Evolutionary conservation across 1,140 invertebrate species (phyloP), one percentile per base, ranked within the genome.

Genomic region (Limonius californicus): DNA sequence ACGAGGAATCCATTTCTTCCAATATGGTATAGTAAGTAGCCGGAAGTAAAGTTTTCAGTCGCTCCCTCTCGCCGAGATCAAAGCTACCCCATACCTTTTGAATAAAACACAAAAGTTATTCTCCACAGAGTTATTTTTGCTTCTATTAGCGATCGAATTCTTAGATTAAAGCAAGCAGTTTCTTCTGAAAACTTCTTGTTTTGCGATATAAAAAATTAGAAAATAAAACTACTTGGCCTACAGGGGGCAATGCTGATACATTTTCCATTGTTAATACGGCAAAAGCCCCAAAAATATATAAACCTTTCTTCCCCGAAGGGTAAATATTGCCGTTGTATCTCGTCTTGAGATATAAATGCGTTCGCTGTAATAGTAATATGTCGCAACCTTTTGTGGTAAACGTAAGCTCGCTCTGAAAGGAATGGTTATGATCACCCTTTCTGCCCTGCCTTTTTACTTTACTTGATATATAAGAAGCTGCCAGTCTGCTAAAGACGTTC

Each of bases 1-100:
- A 50, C 45, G 45, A 50, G 45, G 45, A 50, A 50, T 50, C 45
- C 45, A 50, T 50, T 50, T 21, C n/a, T 50, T 50, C 15, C 45
- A 50, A 50, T 50, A 50, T 18, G 7, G 45, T 50, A 21, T 50
- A 50, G 45, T 50, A 50, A 50, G 45, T 50, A 50, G 16, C 45
- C 45, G 45, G 45, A 50, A 50, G 45, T 21, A 19, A 21, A 18
- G 15, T 19, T 50, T 14, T 18, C n/a, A 50, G 45, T 50, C 16
- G 7, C 14, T 50, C 45, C 45, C 45, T 18, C 16, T 18, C 14
- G 15, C 15, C 9, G 14, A 50, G 45, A 50, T 50, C 45, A 50
- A 50, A 50, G 20, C 45, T 18, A 6, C 16, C 45, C 45, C n/a
- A 9, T 39, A 9, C 2, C n/a, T 39, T 39, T 12, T 39, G 35